Conservation (phyloP, 2,113 vertebrate genomes). For the Stictonetta naevosa region DNA sequence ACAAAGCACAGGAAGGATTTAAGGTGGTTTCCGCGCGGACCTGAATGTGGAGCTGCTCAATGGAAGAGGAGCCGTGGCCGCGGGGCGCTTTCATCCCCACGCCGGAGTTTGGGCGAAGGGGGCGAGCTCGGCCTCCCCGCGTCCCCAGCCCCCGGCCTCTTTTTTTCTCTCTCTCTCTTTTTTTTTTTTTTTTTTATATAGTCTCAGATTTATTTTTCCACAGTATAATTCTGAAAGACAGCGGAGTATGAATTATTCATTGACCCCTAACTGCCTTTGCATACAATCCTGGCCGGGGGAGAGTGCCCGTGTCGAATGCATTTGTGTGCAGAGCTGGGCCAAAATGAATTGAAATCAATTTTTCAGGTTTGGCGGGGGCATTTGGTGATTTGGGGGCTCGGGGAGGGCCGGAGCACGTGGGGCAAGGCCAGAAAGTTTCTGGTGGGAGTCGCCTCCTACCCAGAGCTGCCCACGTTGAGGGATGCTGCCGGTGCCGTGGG, state of each 20-base stretch:
- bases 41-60: constrained; percentile 33
- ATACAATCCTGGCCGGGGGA: constrained; percentile 68
- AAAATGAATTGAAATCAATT: constrained; percentile 24
- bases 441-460: rapidly evolving
- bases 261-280: constrained; percentile 71
- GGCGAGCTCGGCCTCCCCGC: not conserved
- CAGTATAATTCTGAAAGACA: constrained; percentile 82
- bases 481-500: too few relatives aligned
- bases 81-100: constrained; percentile 19
- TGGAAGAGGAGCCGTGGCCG: not conserved
- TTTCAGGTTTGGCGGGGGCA: not conserved
- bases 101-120: not conserved
- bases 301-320: constrained; percentile 70
- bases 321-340: constrained; percentile 56
- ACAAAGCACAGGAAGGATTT: constrained; percentile 70
- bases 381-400: not conserved
- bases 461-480: rapidly evolving
- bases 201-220: constrained; percentile 79
- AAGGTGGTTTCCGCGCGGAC: constrained; percentile 32
- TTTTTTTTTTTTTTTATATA: constrained; percentile 55
- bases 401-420: not conserved
- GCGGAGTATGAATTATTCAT: constrained; percentile 81
- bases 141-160: not conserved
- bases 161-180: not conserved
- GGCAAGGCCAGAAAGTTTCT: not conserved